Percentiles rank a stretch among this genome's conserved stretches.
Evolutionary conservation across 2,888 invertebrate species (phyloP).

Genomic region (Ochropacha duplaris): DNA sequence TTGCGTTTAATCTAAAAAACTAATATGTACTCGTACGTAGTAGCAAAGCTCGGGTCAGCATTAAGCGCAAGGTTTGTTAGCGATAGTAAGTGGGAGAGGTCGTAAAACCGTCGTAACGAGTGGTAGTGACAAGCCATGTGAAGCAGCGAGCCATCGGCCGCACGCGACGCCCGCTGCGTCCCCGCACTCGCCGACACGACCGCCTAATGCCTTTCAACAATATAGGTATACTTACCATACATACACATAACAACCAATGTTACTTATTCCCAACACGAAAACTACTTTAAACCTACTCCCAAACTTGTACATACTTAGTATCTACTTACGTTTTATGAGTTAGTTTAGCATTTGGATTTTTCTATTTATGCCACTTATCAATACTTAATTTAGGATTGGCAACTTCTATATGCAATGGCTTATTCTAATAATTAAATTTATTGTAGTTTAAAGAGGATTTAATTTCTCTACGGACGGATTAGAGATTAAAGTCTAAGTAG

Average conservation of each 20-base stretch:
- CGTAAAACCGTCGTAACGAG: slow-evolving; percentile 63
- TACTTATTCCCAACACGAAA: slow-evolving; percentile 32
- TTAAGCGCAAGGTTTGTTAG: slow-evolving; percentile 67
- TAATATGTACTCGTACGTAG: slow-evolving; percentile 45
- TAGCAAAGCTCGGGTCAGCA: slow-evolving; percentile 46
- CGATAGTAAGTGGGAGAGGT: slow-evolving; percentile 49
- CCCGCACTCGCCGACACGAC: slow-evolving; percentile 28
- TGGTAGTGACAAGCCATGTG: slow-evolving; percentile 50
- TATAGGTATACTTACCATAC: slow-evolving; percentile 13
- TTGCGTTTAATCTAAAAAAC: slow-evolving; percentile 57
- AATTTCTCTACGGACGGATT: not conserved
- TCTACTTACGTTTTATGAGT: not conserved
- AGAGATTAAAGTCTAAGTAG: not conserved
- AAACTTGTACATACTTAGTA: not conserved
- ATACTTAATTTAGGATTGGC: too few relatives aligned
- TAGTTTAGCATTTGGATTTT: not conserved
- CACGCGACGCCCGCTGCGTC: slow-evolving; percentile 65
- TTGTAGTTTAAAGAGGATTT: too few relatives aligned
- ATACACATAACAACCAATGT: slow-evolving; percentile 27
- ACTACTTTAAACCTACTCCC: slow-evolving; percentile 32
- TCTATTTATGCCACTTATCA: not conserved
- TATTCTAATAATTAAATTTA: too few relatives aligned
- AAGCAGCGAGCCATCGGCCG: slow-evolving; percentile 52
- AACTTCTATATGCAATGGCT: too few relatives aligned
- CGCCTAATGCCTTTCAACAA: slow-evolving; percentile 28